These are phyloP conservation scores for Macaria notata DNA, from an alignment of 2,888 invertebrate species.

Conservation along the genomic window DNA sequence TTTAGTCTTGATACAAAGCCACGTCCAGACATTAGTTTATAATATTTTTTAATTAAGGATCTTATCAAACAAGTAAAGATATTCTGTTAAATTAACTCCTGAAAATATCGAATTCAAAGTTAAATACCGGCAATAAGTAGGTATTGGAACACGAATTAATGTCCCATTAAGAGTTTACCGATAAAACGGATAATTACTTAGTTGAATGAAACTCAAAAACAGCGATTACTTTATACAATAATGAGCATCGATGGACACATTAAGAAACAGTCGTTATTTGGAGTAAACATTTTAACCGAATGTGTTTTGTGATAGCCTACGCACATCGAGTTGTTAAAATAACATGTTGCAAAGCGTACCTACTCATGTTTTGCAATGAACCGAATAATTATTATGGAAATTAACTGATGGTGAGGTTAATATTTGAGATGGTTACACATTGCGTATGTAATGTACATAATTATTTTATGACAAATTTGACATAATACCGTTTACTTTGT, in stretches of 20 bases:
- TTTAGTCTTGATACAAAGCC: too few species aligned
- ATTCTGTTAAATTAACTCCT: background rate
- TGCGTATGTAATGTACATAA: too few species aligned
- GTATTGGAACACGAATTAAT: conserved; percentile 2
- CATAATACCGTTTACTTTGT: too few species aligned
- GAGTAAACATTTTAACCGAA: background rate
- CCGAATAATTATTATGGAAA: background rate
- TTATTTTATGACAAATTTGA: too few species aligned
- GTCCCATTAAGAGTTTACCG: conserved; percentile 1
- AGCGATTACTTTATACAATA: conserved; percentile 1
- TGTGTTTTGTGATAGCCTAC: conserved; percentile 2
- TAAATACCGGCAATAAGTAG: background rate
- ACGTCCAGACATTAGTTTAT: too few species aligned
- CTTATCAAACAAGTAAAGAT: too few species aligned
- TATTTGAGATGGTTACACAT: too few species aligned
- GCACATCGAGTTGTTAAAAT: conserved; percentile 1
- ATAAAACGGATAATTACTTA: conserved; percentile 1
- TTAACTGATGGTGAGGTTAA: too few species aligned
- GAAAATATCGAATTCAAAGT: background rate
- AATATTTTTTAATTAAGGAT: too few species aligned
- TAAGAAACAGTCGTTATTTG: conserved; percentile 1
- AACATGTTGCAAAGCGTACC: conserved; percentile 1
- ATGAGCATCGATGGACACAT: conserved; percentile 10
- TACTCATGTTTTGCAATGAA: conserved; percentile 1
- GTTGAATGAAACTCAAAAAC: background rate